A percentile compares a stretch with the other conserved stretches of the same genome.
These are phyloP conservation scores for Eupithecia inturbata DNA, from an alignment of 2,888 invertebrate species.

Conservation along the genomic window DNA sequence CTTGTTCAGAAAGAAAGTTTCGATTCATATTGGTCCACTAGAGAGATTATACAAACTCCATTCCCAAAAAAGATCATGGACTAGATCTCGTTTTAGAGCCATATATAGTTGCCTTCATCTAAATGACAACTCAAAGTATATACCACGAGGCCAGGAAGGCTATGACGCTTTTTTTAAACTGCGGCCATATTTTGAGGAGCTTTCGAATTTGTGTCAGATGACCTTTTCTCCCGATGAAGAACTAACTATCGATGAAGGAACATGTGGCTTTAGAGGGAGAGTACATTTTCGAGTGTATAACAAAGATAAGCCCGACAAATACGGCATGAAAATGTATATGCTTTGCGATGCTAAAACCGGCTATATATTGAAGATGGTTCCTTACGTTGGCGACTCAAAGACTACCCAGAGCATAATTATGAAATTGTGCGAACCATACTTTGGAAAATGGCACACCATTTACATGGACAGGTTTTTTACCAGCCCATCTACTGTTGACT, in stretches of 20 bases:
- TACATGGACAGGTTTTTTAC: constrained; percentile 30
- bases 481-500: constrained; percentile 20
- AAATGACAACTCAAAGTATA: constrained; percentile 41
- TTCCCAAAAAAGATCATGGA: constrained; percentile 40
- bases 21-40: constrained; percentile 41
- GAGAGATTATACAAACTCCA: constrained; percentile 33
- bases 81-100: constrained; percentile 36
- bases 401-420: constrained; percentile 25
- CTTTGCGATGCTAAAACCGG: constrained; percentile 39
- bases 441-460: constrained; percentile 40
- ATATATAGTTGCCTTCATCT: constrained; percentile 35
- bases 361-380: constrained; percentile 40
- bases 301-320: constrained; percentile 40
- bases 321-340: constrained; percentile 35
- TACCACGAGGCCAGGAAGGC: constrained; percentile 32
- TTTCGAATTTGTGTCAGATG: constrained; percentile 34
- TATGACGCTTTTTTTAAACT: constrained; percentile 40
- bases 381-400: constrained; percentile 41
- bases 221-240: constrained; percentile 37
- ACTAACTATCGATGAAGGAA: constrained; percentile 36
- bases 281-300: constrained; percentile 31
- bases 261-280: constrained; percentile 40
- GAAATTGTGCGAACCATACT: constrained; percentile 28
- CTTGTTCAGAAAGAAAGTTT: constrained; percentile 40
- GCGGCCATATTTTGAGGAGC: constrained; percentile 40